These are phyloP conservation scores for Cephus cinctus DNA, from an alignment of 1,140 invertebrate genomes.

Conservation along the genomic window DNA sequence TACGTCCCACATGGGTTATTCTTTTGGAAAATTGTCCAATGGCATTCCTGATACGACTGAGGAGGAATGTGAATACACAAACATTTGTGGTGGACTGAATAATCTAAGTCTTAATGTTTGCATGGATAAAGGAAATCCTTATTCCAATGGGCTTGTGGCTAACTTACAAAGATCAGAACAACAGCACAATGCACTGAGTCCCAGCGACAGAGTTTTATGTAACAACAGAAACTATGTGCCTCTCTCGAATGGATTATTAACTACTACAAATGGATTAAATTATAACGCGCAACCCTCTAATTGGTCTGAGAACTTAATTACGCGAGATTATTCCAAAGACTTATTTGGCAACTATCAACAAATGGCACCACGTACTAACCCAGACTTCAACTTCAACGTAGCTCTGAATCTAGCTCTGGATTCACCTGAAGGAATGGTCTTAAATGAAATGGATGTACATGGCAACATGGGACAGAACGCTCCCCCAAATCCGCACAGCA, in stretches of 20 bases:
- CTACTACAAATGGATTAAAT: slow-evolving; percentile 34
- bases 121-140: slow-evolving; percentile 25
- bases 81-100: slow-evolving; percentile 33
- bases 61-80: slow-evolving; percentile 31
- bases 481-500: slow-evolving; percentile 27
- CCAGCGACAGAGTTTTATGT: slow-evolving; percentile 18
- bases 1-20: slow-evolving; percentile 21
- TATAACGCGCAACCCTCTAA: slow-evolving; percentile 32
- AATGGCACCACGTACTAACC: slow-evolving; percentile 28
- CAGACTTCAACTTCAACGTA: slow-evolving; percentile 48
- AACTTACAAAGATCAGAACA: slow-evolving; percentile 14
- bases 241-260: slow-evolving; percentile 39
- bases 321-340: slow-evolving; percentile 35
- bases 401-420: slow-evolving; percentile 34
- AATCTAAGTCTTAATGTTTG: slow-evolving; percentile 29
- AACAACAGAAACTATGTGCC: slow-evolving; percentile 24
- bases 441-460: slow-evolving; percentile 37
- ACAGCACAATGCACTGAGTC: slow-evolving; percentile 18
- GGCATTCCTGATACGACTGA: slow-evolving; percentile 25
- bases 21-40: slow-evolving; percentile 23
- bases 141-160: slow-evolving; percentile 24
- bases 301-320: slow-evolving; percentile 38
- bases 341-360: slow-evolving; percentile 42
- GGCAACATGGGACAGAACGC: slow-evolving; percentile 30
- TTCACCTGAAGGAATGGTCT: slow-evolving; percentile 28